These are phyloP conservation scores for Apodemus agrarius DNA, from an alignment of 2,797 vertebrate species.

Conservation along the genomic window DNA sequence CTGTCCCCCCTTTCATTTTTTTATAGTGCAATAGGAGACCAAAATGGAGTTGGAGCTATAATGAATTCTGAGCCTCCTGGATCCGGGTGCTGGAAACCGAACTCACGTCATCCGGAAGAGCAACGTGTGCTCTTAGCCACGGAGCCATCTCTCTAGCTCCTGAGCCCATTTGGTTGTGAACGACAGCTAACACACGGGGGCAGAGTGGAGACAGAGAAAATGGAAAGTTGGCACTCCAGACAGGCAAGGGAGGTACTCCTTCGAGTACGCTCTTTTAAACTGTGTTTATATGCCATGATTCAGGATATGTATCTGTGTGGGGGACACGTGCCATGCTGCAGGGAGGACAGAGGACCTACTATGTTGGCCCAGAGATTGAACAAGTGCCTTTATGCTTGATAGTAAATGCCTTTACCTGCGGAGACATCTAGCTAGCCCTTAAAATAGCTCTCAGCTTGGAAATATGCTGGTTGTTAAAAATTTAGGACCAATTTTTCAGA, in stretches of 20 bases:
- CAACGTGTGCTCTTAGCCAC: no score
- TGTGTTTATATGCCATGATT: neutral
- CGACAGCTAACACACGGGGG: constrained; percentile 14
- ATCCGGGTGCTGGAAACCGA: neutral
- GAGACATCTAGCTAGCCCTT: neutral
- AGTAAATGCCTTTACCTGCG: neutral
- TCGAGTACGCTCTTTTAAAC: constrained; percentile 13
- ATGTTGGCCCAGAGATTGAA: neutral
- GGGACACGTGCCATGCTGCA: neutral
- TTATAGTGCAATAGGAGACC: no score
- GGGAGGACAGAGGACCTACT: neutral
- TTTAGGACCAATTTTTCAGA: constrained; percentile 61
- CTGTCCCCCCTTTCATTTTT: no score
- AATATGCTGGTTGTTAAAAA: neutral
- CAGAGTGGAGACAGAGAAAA: neutral
- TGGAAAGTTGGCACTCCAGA: constrained; percentile 38
- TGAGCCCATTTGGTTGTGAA: neutral
- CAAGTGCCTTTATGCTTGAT: neutral
- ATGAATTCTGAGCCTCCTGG: no score
- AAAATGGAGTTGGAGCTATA: no score
- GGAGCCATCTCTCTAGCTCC: no score
- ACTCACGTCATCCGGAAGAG: neutral
- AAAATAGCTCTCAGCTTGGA: constrained; percentile 47
- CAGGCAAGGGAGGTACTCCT: neutral
- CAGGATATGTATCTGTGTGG: neutral